Evolutionary conservation across 2,113 vertebrate species (phyloP).

Genomic region (Lagopus leucura): DNA sequence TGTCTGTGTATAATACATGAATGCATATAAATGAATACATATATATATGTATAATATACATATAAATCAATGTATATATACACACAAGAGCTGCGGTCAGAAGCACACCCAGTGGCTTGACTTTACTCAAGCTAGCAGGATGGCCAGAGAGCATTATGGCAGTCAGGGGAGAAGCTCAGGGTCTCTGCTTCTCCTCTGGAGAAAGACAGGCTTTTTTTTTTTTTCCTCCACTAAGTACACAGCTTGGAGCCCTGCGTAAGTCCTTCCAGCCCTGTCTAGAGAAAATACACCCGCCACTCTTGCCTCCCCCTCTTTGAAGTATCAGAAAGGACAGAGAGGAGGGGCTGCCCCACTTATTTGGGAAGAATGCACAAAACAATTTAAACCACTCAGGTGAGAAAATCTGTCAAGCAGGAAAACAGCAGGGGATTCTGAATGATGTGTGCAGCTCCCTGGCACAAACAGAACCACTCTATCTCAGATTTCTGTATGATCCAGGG

Average conservation of each 20-base stretch:
- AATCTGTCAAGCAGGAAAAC: neutral
- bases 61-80: neutral
- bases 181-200: neutral
- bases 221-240: neutral
- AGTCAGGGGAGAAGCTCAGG: neutral
- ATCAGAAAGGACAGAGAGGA: neutral
- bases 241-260: neutral
- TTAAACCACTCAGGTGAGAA: neutral
- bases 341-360: neutral
- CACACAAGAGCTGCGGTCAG: neutral
- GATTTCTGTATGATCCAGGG: neutral
- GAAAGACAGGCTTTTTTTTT: too few relatives aligned
- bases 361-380: neutral
- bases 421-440: neutral
- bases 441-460: neutral
- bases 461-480: neutral
- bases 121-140: neutral
- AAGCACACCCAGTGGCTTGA: neutral
- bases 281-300: neutral
- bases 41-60: neutral
- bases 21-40: neutral
- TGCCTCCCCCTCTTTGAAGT: neutral
- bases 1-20: neutral
- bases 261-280: neutral
- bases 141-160: neutral